Percentiles rank a stretch among this genome's conserved stretches.
phyloP scores from a whole-genome alignment of 2,113 vertebrate species.

The Thermophis baileyi region DNA sequence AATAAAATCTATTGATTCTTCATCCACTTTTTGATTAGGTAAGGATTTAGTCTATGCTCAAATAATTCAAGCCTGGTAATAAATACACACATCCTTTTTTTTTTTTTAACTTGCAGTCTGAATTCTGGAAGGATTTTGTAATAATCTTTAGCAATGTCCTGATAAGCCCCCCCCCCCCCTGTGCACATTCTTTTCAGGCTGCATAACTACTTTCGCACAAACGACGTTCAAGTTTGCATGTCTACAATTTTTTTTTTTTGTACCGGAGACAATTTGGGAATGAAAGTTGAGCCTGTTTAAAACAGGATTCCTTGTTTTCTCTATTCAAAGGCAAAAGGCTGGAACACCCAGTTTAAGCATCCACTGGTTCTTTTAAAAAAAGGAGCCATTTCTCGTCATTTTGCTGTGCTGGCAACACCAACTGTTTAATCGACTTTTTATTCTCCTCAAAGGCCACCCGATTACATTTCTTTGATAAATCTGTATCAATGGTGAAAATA shows the following conservation, averaged over 20 bases:
- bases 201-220: not conserved
- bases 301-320: not conserved
- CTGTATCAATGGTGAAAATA: not conserved
- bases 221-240: not conserved
- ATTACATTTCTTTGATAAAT: not conserved
- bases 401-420: not conserved
- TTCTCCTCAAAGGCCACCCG: not conserved
- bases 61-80: not conserved
- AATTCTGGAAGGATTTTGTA: not conserved
- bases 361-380: not conserved
- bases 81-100: too few species aligned
- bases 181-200: not conserved
- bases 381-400: not conserved
- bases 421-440: not conserved
- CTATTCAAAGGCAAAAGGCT: not conserved
- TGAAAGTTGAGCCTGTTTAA: not conserved
- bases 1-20: not conserved
- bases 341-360: not conserved
- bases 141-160: not conserved
- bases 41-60: not conserved
- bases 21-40: not conserved
- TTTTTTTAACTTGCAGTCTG: not conserved
- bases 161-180: accelerated
- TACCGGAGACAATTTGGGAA: not conserved
- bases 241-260: not conserved